Evolutionary conservation across 2,113 vertebrate genomes (phyloP).

Genomic region (Amphiprion percula): DNA sequence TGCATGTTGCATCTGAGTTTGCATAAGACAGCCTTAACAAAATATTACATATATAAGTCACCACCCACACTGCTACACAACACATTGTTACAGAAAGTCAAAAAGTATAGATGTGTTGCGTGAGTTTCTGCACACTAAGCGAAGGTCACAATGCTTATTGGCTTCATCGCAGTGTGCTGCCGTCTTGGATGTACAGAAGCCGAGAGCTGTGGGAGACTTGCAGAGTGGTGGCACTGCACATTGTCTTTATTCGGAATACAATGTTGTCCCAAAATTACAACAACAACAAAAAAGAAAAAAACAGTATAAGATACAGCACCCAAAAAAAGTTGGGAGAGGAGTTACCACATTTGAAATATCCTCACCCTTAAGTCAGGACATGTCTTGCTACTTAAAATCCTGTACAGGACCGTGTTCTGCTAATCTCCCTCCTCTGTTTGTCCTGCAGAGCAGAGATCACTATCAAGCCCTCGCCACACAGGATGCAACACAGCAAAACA

Average conservation of each 20-base stretch:
- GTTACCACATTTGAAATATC: background rate
- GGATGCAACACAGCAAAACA: conserved; percentile 63
- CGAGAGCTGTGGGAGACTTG: background rate
- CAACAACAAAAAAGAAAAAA: background rate
- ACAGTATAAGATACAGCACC: background rate
- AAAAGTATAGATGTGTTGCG: background rate
- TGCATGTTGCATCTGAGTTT: background rate
- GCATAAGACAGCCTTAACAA: background rate
- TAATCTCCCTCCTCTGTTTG: conserved; percentile 24
- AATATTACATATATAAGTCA: too few relatives aligned
- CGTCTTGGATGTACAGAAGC: background rate
- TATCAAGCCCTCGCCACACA: conserved; percentile 37
- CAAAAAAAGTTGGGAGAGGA: background rate
- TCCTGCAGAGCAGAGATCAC: conserved; percentile 54
- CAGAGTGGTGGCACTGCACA: background rate
- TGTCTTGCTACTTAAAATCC: conserved; percentile 1
- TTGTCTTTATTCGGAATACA: background rate
- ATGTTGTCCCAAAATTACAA: too few relatives aligned
- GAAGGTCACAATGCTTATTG: background rate
- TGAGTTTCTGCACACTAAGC: background rate
- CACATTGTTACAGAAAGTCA: conserved; percentile 8
- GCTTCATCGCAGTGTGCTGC: too few relatives aligned
- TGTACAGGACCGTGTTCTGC: conserved; percentile 22
- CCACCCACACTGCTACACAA: too few relatives aligned
- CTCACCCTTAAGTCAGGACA: background rate